phyloP scores from a whole-genome alignment of 1,140 invertebrate species.

The Aphaenogaster ashmeadi region DNA sequence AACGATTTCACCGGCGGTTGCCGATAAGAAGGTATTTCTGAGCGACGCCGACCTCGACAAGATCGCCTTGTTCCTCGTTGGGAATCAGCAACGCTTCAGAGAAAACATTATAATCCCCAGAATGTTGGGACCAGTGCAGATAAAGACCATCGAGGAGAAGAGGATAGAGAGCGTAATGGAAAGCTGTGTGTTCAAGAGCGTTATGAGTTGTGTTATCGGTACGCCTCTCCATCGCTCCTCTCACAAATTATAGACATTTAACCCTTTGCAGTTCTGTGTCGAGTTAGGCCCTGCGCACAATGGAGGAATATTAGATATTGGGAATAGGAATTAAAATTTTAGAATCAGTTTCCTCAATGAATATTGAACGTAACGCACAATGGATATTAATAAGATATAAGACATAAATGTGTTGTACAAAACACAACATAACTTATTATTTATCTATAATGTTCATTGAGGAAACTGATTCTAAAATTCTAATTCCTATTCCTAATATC shows the following conservation, averaged over 20 bases:
- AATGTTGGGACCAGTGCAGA: constrained; percentile 91
- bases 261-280: background rate
- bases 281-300: background rate
- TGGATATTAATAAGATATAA: too few species aligned
- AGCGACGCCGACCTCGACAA: constrained; percentile 80
- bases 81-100: constrained; percentile 88
- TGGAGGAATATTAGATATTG: too few species aligned
- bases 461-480: too few species aligned
- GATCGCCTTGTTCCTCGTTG: constrained; percentile 81
- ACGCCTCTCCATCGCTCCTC: background rate
- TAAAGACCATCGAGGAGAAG: constrained; percentile 96
- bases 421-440: too few species aligned
- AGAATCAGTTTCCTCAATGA: too few species aligned
- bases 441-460: too few species aligned
- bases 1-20: background rate
- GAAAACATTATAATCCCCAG: constrained; percentile 95
- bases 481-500: too few species aligned
- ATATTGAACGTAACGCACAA: too few species aligned
- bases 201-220: constrained; percentile 93
- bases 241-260: constrained; percentile 3
- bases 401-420: too few species aligned
- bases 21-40: constrained; percentile 63
- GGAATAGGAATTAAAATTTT: too few species aligned
- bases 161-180: constrained; percentile 95
- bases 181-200: constrained; percentile 96